phyloP scores from a whole-genome alignment of 2,888 invertebrate genomes.

The Temnothorax rugatulus region DNA sequence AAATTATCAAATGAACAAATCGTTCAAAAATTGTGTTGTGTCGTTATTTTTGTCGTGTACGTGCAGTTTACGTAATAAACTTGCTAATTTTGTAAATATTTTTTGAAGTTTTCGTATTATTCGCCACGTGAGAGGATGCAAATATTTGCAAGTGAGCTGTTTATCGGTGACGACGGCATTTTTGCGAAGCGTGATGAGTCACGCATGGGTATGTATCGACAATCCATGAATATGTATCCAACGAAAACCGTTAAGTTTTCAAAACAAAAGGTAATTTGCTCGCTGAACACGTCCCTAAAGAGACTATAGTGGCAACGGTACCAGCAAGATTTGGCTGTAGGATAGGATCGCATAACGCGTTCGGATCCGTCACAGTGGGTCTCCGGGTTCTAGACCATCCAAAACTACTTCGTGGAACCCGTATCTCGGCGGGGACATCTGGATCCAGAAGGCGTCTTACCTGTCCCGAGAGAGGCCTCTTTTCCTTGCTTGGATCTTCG shows the following conservation, averaged over 20 bases:
- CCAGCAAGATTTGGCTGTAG: conserved; percentile 71
- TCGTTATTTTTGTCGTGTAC: background rate
- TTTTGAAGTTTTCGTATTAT: background rate
- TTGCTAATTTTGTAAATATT: background rate
- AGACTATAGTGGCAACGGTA: conserved; percentile 79
- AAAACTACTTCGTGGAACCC: conserved; percentile 81
- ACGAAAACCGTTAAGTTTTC: conserved; percentile 76
- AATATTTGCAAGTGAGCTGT: background rate
- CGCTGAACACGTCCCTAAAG: conserved; percentile 82
- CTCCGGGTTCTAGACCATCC: conserved; percentile 76
- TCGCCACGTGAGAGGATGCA: background rate
- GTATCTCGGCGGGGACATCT: conserved; percentile 82
- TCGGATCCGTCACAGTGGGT: conserved; percentile 75
- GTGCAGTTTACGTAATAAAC: background rate
- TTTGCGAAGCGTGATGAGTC: conserved; percentile 1
- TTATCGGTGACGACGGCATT: background rate
- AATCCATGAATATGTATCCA: background rate
- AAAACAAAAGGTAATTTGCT: conserved; percentile 84
- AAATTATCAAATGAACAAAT: background rate
- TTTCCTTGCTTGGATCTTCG: conserved; percentile 9
- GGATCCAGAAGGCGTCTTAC: conserved; percentile 66
- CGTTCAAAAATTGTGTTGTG: background rate
- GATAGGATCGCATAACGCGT: conserved; percentile 76
- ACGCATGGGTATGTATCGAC: background rate
- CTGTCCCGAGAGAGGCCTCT: conserved; percentile 68